phyloP scores from a whole-genome alignment of 2,113 vertebrate species.

The Lucifuga dentata region DNA sequence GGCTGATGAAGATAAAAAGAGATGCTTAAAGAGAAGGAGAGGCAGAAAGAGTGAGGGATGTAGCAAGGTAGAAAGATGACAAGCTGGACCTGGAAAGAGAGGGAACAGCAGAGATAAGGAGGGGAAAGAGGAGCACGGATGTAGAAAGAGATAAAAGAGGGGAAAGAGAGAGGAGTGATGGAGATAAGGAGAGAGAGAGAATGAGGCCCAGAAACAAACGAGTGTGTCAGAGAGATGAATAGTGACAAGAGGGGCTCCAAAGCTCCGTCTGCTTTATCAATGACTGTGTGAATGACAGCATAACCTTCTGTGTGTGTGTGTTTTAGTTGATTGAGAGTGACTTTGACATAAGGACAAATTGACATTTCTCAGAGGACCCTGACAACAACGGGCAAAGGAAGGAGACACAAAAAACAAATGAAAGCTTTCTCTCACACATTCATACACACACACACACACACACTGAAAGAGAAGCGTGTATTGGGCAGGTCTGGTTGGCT shows the following conservation, averaged over 20 bases:
- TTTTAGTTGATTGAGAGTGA: conserved; percentile 78
- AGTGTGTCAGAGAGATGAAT: conserved; percentile 78
- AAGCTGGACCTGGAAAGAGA: background rate
- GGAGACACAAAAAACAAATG: conserved; percentile 71
- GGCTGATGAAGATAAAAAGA: conserved; percentile 64
- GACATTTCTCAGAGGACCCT: conserved; percentile 79
- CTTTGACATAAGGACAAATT: conserved; percentile 81
- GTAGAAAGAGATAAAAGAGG: conserved; percentile 54
- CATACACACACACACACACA: conserved; percentile 14
- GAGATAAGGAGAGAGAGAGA: conserved; percentile 69
- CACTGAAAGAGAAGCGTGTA: conserved; percentile 46
- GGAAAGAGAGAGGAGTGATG: conserved; percentile 60
- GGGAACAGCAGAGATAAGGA: conserved; percentile 14
- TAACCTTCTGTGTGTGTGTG: conserved; percentile 74
- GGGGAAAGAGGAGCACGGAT: conserved; percentile 59
- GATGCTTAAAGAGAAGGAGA: too few species aligned
- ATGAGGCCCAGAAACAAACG: conserved; percentile 68
- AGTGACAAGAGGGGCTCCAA: conserved; percentile 77
- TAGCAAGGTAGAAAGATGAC: conserved; percentile 12
- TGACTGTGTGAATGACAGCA: conserved; percentile 75
- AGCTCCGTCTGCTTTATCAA: conserved; percentile 70
- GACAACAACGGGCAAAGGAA: conserved; percentile 74
- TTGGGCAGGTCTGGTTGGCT: conserved; percentile 80
- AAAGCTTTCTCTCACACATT: conserved; percentile 43
- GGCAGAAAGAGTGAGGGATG: conserved; percentile 40